Percentiles rank a stretch among this genome's conserved stretches.
Conservation (phyloP, 2,113 vertebrate genomes). For the Bolborhynchus lineola region DNA sequence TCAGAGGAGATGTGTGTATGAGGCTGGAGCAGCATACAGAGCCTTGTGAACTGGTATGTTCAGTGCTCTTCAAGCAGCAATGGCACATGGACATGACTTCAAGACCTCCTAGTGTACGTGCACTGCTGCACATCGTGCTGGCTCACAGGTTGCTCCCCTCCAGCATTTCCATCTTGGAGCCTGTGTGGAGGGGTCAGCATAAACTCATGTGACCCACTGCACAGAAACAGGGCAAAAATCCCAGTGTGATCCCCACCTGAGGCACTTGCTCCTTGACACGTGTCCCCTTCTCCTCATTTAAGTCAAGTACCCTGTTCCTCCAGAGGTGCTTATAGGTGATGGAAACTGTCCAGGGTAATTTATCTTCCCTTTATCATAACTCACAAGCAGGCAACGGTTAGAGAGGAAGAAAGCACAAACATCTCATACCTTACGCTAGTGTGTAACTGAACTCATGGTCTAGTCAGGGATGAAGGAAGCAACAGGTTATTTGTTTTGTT, state of each 20-base stretch:
- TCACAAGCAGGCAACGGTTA: background rate
- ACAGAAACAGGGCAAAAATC: background rate
- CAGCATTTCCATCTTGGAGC: background rate
- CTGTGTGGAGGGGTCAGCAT: background rate
- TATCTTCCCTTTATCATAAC: background rate
- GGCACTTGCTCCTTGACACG: background rate
- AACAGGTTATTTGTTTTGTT: background rate
- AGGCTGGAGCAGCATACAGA: background rate
- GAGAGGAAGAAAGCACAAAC: background rate
- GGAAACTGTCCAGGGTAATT: background rate
- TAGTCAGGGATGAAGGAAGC: background rate
- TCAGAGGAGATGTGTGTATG: background rate
- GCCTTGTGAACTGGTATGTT: fast-evolving
- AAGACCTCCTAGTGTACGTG: background rate
- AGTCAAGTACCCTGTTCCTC: background rate
- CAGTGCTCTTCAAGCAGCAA: background rate
- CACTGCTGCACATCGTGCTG: background rate
- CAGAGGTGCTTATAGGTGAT: background rate
- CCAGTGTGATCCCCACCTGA: background rate
- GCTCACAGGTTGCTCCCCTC: background rate
- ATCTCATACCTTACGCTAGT: background rate
- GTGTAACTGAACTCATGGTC: background rate
- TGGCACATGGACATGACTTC: background rate
- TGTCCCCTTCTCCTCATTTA: background rate
- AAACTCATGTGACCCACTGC: background rate